These are phyloP conservation scores for Prostheceraeus crozeri DNA, from an alignment of 2,888 invertebrate species.

Conservation along the genomic window DNA sequence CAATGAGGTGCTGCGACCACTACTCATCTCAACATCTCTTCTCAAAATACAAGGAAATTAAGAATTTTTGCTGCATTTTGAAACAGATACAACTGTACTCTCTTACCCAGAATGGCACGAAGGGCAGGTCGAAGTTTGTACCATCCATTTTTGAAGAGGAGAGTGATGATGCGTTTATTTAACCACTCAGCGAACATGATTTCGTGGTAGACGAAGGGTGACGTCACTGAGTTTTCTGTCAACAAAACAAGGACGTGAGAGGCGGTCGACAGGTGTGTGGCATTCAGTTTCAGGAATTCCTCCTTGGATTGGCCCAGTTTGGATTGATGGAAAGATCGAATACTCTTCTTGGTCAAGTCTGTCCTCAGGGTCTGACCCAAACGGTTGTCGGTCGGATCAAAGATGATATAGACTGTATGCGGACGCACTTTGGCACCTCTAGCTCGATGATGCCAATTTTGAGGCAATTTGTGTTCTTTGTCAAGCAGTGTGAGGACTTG, in stretches of 20 bases:
- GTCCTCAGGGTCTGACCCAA: constrained; percentile 52
- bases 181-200: constrained; percentile 54
- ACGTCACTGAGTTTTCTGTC: constrained; percentile 47
- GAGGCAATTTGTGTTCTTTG: constrained; percentile 49
- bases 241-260: constrained; percentile 49
- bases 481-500: constrained; percentile 44
- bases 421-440: constrained; percentile 48
- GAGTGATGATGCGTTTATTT: constrained; percentile 51
- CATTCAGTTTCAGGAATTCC: constrained; percentile 52
- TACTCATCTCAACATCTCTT: too few relatives aligned
- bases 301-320: constrained; percentile 53
- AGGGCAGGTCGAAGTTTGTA: constrained; percentile 46
- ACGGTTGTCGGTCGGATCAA: constrained; percentile 52
- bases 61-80: too few relatives aligned
- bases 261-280: constrained; percentile 48
- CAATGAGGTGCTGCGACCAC: too few relatives aligned
- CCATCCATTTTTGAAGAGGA: constrained; percentile 54
- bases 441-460: constrained; percentile 54
- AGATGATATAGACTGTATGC: constrained; percentile 50
- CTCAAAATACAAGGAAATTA: too few relatives aligned
- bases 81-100: too few relatives aligned
- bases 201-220: constrained; percentile 54
- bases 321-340: constrained; percentile 51
- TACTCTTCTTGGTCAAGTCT: constrained; percentile 48
- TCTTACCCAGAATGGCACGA: constrained; percentile 52